phyloP scores from a whole-genome alignment of 1,140 invertebrate genomes.

The Drosophila mayri region DNA sequence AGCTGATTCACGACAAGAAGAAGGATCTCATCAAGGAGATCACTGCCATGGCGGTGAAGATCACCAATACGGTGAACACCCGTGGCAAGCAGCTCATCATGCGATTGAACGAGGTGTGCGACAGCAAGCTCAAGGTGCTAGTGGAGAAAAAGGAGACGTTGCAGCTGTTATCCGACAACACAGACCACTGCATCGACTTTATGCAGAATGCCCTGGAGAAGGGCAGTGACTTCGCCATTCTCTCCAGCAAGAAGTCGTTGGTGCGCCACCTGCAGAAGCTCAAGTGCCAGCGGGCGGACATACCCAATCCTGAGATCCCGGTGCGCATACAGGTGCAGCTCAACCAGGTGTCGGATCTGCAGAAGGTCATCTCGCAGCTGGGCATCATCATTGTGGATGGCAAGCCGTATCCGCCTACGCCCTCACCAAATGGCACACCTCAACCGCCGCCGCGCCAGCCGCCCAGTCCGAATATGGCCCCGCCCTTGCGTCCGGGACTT shows the following conservation, averaged over 20 bases:
- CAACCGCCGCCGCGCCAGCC: constrained; percentile 85
- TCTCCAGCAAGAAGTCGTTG: constrained; percentile 93
- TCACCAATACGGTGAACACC: constrained; percentile 93
- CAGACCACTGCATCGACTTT: constrained; percentile 94
- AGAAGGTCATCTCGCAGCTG: constrained; percentile 90
- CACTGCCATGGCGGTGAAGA: constrained; percentile 93
- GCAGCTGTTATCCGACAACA: constrained; percentile 91
- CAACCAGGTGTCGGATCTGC: constrained; percentile 91
- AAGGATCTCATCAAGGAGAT: constrained; percentile 93
- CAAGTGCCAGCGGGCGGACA: constrained; percentile 91
- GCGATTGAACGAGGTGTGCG: constrained; percentile 92
- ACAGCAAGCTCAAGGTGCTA: constrained; percentile 92
- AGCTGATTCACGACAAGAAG: constrained; percentile 93
- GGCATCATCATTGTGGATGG: constrained; percentile 92
- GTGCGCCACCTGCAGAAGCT: constrained; percentile 91
- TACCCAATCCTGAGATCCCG: constrained; percentile 93
- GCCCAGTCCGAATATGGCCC: constrained; percentile 84
- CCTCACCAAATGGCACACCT: constrained; percentile 60
- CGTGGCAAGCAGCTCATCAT: constrained; percentile 92
- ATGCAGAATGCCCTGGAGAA: constrained; percentile 91
- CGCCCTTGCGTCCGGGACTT: constrained; percentile 81
- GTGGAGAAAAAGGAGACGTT: constrained; percentile 93
- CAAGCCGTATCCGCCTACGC: constrained; percentile 85
- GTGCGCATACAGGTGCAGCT: constrained; percentile 91
- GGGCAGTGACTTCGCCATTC: constrained; percentile 92